A percentile compares a stretch with the other conserved stretches of the same genome.
Evolutionary conservation across 2,888 invertebrate species (phyloP).

Genomic region (Lepeophtheirus nordmannii): DNA sequence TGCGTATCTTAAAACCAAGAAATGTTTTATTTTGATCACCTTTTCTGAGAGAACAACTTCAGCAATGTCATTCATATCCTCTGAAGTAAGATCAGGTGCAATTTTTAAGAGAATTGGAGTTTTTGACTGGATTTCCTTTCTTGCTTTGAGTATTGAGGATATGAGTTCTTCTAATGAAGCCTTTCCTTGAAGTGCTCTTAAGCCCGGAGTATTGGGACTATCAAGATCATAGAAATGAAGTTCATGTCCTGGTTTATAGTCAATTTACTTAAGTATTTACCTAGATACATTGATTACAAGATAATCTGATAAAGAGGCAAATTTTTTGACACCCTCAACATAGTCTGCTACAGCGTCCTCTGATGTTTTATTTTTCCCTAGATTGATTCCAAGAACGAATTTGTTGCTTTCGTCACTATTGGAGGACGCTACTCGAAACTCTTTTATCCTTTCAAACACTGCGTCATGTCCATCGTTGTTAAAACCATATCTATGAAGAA

Average conservation of each 20-base stretch:
- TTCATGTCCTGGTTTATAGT: not conserved
- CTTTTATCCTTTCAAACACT: slow-evolving; percentile 41
- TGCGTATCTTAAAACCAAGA: too few species aligned
- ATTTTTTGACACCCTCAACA: slow-evolving; percentile 61
- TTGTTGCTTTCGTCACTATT: slow-evolving; percentile 29
- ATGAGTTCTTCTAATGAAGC: slow-evolving; percentile 55
- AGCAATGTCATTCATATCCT: slow-evolving; percentile 65
- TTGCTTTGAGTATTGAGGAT: slow-evolving; percentile 44
- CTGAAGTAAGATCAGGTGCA: slow-evolving; percentile 65
- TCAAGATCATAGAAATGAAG: not conserved
- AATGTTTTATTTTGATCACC: slow-evolving; percentile 29
- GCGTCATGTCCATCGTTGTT: slow-evolving; percentile 80
- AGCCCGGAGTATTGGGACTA: slow-evolving; percentile 87
- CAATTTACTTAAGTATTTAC: slow-evolving; percentile 30
- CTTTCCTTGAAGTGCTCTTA: slow-evolving; percentile 65
- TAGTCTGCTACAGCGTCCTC: slow-evolving; percentile 61
- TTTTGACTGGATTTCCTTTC: slow-evolving; percentile 39
- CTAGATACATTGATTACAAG: slow-evolving; percentile 87
- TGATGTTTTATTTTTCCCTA: slow-evolving; percentile 86
- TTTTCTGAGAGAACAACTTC: slow-evolving; percentile 40
- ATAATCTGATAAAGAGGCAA: slow-evolving; percentile 75
- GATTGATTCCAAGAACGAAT: slow-evolving; percentile 71
- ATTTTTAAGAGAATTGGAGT: slow-evolving; percentile 82
- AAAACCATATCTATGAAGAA: slow-evolving; percentile 58
- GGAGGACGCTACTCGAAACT: slow-evolving; percentile 39